Evolutionary conservation across 2,888 invertebrate genomes (phyloP).

Genomic region (Pristionchus japonicus): DNA sequence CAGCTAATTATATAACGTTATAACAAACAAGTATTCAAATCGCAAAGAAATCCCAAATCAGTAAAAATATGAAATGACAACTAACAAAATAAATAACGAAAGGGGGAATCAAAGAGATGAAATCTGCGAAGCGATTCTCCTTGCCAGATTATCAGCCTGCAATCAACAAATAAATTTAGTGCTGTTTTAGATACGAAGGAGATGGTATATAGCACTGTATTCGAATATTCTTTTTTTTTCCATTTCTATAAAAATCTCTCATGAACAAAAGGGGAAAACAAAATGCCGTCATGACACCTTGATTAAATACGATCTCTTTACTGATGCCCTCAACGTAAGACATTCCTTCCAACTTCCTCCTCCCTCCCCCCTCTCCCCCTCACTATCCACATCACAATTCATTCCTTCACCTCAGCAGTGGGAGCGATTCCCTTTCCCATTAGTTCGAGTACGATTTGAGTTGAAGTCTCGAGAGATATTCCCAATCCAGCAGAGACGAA

Average conservation of each 20-base stretch:
- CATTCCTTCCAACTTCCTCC: too few relatives aligned
- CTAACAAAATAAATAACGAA: neutral
- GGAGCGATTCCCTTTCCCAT: neutral
- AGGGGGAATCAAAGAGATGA: neutral
- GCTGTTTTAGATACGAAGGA: too few relatives aligned
- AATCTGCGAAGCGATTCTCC: slow-evolving; percentile 12
- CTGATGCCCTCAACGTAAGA: too few relatives aligned
- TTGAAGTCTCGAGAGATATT: slow-evolving; percentile 63
- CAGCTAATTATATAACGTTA: too few relatives aligned
- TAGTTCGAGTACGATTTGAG: neutral
- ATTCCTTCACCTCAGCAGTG: neutral
- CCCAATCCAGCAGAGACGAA: slow-evolving; percentile 76
- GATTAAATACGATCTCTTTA: too few relatives aligned
- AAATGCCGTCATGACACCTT: too few relatives aligned
- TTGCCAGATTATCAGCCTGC: slow-evolving; percentile 21
- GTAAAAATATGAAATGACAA: neutral
- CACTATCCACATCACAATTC: too few relatives aligned
- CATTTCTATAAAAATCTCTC: too few relatives aligned
- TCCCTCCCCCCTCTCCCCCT: neutral
- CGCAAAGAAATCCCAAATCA: neutral
- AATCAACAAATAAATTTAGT: too few relatives aligned
- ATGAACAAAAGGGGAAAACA: too few relatives aligned
- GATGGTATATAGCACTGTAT: too few relatives aligned
- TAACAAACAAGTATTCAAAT: neutral
- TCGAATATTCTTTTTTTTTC: too few relatives aligned